Percentiles rank a stretch among this genome's conserved stretches.
phyloP scores from a whole-genome alignment of 2,888 invertebrate genomes.

The Nemoura dubitans region DNA sequence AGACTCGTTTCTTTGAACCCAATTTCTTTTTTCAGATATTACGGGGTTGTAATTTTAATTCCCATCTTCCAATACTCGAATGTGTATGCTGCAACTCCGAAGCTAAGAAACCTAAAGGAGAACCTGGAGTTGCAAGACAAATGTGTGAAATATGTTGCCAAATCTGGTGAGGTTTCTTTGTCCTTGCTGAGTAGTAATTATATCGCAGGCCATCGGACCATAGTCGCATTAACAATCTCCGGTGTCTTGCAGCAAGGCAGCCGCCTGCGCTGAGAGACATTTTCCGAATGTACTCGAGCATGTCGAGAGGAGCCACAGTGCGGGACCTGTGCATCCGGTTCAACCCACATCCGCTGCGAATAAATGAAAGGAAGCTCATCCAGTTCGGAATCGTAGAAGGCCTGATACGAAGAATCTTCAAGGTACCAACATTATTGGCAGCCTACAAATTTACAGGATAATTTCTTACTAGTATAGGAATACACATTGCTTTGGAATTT shows the following conservation, averaged over 20 bases:
- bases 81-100: constrained; percentile 82
- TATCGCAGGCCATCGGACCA: too few species aligned
- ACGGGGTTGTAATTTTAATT: constrained; percentile 77
- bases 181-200: too few species aligned
- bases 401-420: constrained; percentile 81
- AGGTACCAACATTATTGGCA: constrained; percentile 61
- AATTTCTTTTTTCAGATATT: constrained; percentile 61
- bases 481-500: background rate
- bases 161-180: constrained; percentile 67
- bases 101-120: constrained; percentile 73
- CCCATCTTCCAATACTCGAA: constrained; percentile 88
- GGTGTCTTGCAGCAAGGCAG: constrained; percentile 65
- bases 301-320: constrained; percentile 80
- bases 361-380: constrained; percentile 83
- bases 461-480: background rate
- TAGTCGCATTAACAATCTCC: background rate
- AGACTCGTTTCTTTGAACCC: background rate
- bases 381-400: constrained; percentile 90
- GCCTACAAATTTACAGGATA: background rate
- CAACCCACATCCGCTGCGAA: constrained; percentile 77
- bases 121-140: constrained; percentile 74
- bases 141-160: constrained; percentile 76
- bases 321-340: constrained; percentile 77
- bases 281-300: constrained; percentile 78
- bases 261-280: constrained; percentile 75